Base-by-base conservation (phyloP, 2,113 vertebrate genomes). In the Bufo bufo region DNA sequence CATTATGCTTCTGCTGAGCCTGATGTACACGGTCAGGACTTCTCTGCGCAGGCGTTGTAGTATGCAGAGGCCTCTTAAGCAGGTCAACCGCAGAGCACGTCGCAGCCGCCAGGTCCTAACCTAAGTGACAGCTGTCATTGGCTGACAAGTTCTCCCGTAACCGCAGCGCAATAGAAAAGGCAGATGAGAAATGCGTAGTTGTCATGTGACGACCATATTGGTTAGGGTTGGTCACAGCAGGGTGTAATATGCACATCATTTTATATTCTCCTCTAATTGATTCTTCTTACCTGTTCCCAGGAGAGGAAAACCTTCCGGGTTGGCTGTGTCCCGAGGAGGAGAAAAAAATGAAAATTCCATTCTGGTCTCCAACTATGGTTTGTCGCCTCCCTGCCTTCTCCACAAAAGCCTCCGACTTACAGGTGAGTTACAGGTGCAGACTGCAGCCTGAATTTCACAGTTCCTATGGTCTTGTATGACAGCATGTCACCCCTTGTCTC, bases 251-350 rank as follows among this genome's bases (percentile, higher is more conserved):
- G n/a, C 80, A 23, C 6, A 66, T 9, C 1, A 50, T 90, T 33
- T 33, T 33, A 33, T 33, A 33, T 33, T 10, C 56, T 3, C 20
- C 16, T 17, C 9, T 77, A 4, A 79, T 56, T n/a, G 50, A 4
- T 19, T 33, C 11, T 12, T 47, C 0, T 56, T 6, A 63, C 78
- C 79, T 0, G 0, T 14, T 0, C 0, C 66, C 89, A 99, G 98
- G 96, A 75, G 96, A 98, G 50, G 98, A 99, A 91, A 99, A 99
- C 92, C 96, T 96, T 89, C 97, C 97, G 0, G 98, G 97, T 59
- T 99, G 98, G 98, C 91, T 97, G 49, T 96, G 94, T 83, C 96
- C 95, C 0, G 97, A 99, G 0, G 97, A 99, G 69, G 97, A 98
- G 79, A 96, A 92, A 89, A 97, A 95, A 90, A 95, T 92, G 45